Evolutionary conservation across 2,888 invertebrate genomes (phyloP).

Genomic region (Tineola bisselliella): DNA sequence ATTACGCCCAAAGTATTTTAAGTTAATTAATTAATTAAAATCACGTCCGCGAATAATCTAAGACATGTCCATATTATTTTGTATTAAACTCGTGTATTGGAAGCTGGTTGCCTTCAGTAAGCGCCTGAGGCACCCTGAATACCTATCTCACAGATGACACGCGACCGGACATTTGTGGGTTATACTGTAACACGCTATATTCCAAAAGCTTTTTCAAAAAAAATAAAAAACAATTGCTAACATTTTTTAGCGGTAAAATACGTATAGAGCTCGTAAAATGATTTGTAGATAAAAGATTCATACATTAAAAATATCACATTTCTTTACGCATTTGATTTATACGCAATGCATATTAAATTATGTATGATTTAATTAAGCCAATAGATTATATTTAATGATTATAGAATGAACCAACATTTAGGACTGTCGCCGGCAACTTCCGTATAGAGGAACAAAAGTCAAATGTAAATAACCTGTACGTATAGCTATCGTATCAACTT

Average conservation of each 20-base stretch:
- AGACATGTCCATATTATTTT: conserved; percentile 35
- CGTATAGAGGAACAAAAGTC: conserved; percentile 56
- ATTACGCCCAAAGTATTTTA: too few relatives aligned
- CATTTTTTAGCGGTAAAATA: too few relatives aligned
- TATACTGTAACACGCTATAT: conserved; percentile 6
- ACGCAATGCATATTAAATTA: too few relatives aligned
- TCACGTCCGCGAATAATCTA: too few relatives aligned
- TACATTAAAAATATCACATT: too few relatives aligned
- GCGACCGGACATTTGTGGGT: background rate
- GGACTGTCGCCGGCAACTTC: conserved; percentile 55
- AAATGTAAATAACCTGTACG: conserved; percentile 62
- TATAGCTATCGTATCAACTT: background rate
- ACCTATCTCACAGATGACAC: conserved; percentile 33
- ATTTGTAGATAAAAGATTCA: too few relatives aligned
- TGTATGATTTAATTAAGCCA: too few relatives aligned
- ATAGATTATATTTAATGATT: background rate
- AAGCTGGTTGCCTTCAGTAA: conserved; percentile 41
- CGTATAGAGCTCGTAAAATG: too few relatives aligned
- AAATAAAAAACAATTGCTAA: too few relatives aligned
- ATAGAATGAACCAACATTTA: conserved; percentile 37
- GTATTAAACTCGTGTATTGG: conserved; percentile 23
- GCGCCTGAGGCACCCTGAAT: conserved; percentile 44
- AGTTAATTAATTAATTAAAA: too few relatives aligned
- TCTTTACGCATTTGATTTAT: too few relatives aligned
- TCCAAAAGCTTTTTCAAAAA: background rate